phyloP scores from a whole-genome alignment of 2,888 invertebrate genomes.

The Lobophora halterata region DNA sequence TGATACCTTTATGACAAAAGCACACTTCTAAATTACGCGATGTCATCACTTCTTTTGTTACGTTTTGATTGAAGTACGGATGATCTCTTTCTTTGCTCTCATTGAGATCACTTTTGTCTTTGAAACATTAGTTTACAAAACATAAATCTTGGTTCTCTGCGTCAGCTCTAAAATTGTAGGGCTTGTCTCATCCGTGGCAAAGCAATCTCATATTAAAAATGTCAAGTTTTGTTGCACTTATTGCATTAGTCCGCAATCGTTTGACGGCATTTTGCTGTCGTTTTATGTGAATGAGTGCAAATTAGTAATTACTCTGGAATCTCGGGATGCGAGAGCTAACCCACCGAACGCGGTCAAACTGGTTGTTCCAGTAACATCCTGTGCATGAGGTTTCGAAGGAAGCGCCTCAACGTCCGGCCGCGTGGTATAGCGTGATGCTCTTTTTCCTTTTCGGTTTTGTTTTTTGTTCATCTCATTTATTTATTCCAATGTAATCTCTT shows the following conservation, averaged over 20 bases:
- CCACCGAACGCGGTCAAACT: conserved; percentile 36
- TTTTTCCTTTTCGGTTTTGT: conserved; percentile 75
- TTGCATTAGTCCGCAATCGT: conserved; percentile 3
- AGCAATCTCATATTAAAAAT: conserved; percentile 4
- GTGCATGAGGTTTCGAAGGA: conserved; percentile 71
- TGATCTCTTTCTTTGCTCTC: conserved; percentile 46
- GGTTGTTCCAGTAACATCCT: conserved; percentile 58
- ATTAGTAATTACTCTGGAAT: conserved; percentile 33
- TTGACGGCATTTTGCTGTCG: conserved; percentile 11
- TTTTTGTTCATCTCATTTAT: conserved; percentile 82
- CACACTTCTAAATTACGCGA: conserved; percentile 46
- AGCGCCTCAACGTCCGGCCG: conserved; percentile 81
- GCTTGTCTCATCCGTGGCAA: conserved; percentile 3
- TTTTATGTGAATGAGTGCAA: conserved; percentile 30
- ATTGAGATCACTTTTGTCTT: conserved; percentile 38
- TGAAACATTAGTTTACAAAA: conserved; percentile 16
- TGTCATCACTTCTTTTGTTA: conserved; percentile 69
- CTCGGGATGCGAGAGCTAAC: conserved; percentile 24
- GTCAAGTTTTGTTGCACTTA: conserved; percentile 8
- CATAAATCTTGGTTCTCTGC: not conserved
- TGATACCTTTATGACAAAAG: conserved; percentile 40
- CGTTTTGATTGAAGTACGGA: conserved; percentile 44
- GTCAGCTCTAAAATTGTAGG: not conserved
- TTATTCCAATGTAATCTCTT: conserved; percentile 82
- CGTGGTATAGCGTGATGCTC: conserved; percentile 77